A percentile compares a stretch with the other conserved stretches of the same genome.
Conservation (phyloP, 2,797 vertebrate genomes). For the Sandelia bainsii region DNA sequence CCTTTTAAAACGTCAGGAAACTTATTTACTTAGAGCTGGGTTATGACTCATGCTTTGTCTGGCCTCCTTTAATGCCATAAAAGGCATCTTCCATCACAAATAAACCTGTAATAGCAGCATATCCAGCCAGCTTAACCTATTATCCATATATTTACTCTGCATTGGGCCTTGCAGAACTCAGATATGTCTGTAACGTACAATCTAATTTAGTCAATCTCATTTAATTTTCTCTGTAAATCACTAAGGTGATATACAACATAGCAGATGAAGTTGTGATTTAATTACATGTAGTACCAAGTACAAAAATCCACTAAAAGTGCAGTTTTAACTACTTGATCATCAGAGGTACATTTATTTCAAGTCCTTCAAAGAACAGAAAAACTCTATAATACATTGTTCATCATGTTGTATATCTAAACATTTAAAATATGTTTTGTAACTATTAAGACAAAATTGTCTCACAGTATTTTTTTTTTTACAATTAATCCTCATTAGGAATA, state of each 20-base stretch:
- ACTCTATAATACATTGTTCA: neutral
- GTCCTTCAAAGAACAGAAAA: slow-evolving; percentile 3
- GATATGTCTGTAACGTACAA: slow-evolving; percentile 46
- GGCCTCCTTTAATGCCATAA: slow-evolving; percentile 67
- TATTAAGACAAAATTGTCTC: slow-evolving; percentile 10
- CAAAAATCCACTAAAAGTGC: slow-evolving; percentile 42
- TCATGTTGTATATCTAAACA: slow-evolving; percentile 1
- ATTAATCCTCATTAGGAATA: slow-evolving; percentile 84
- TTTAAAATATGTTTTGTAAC: slow-evolving; percentile 19
- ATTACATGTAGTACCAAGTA: slow-evolving; percentile 51
- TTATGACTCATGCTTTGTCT: slow-evolving; percentile 63
- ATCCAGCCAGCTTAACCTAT: slow-evolving; percentile 68
- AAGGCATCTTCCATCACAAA: slow-evolving; percentile 70
- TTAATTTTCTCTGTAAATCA: slow-evolving; percentile 70
- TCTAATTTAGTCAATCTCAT: slow-evolving; percentile 56
- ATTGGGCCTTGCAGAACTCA: slow-evolving; percentile 56
- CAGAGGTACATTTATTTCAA: neutral
- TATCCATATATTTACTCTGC: slow-evolving; percentile 70
- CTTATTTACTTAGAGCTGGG: slow-evolving; percentile 67
- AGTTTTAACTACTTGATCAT: slow-evolving; percentile 15
- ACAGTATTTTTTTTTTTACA: slow-evolving; percentile 75
- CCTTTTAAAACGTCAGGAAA: slow-evolving; percentile 62
- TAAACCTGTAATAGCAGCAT: slow-evolving; percentile 68
- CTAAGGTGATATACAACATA: slow-evolving; percentile 62
- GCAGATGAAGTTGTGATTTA: slow-evolving; percentile 71